Conservation (phyloP, 2,888 invertebrate species). For the Catocala nupta region DNA sequence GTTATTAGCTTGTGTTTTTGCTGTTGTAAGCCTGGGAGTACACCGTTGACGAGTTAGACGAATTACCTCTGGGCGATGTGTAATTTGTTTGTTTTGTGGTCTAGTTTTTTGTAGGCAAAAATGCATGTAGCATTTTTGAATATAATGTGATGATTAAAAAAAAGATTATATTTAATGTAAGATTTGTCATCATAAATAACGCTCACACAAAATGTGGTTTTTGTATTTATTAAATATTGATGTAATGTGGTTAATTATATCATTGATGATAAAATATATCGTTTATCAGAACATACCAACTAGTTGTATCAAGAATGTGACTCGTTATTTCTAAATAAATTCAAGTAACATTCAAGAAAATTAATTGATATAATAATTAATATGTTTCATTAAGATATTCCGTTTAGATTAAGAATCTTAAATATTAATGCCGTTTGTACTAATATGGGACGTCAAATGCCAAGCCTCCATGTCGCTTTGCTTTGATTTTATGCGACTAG, state of each 20-base stretch:
- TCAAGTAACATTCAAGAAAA: slow-evolving; percentile 27
- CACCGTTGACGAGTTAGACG: slow-evolving; percentile 30
- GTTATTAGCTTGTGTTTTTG: slow-evolving; percentile 55
- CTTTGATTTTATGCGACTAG: slow-evolving; percentile 4
- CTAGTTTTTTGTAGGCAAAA: slow-evolving; percentile 2
- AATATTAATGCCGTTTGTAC: slow-evolving; percentile 32
- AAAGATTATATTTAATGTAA: too few relatives aligned
- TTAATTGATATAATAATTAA: slow-evolving; percentile 39
- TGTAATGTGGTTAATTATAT: too few relatives aligned
- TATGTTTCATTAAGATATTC: slow-evolving; percentile 30
- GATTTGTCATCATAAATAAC: too few relatives aligned
- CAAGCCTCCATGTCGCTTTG: slow-evolving; percentile 10
- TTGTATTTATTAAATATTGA: too few relatives aligned
- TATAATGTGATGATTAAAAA: too few relatives aligned
- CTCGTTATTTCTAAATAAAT: slow-evolving; percentile 19
- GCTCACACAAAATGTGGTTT: too few relatives aligned
- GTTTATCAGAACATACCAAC: neutral
- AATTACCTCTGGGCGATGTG: slow-evolving; percentile 13
- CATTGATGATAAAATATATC: too few relatives aligned
- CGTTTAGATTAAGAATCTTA: slow-evolving; percentile 35
- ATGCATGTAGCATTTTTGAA: neutral
- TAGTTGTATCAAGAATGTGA: slow-evolving; percentile 2
- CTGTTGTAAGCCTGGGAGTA: slow-evolving; percentile 45
- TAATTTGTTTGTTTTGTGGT: slow-evolving; percentile 7
- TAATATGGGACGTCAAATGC: slow-evolving; percentile 31